These are phyloP conservation scores for Scophthalmus maximus DNA, from an alignment of 2,113 vertebrate genomes.

Conservation along the genomic window DNA sequence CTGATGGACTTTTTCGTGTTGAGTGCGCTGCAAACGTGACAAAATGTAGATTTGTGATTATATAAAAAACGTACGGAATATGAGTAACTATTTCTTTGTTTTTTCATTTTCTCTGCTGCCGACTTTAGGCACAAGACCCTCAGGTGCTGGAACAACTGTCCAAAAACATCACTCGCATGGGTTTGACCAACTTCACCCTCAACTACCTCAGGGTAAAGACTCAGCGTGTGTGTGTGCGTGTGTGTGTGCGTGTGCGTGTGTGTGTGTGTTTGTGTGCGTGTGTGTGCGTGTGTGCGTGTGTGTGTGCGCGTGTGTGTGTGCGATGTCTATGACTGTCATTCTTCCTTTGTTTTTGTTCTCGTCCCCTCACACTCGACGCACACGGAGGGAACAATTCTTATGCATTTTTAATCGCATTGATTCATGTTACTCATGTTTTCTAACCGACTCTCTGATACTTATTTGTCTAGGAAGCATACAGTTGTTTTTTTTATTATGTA, in stretches of 20 bases:
- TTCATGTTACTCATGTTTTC: slow-evolving; percentile 30
- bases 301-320: background rate
- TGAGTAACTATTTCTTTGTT: background rate
- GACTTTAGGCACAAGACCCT: slow-evolving; percentile 96
- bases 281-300: slow-evolving; percentile 2
- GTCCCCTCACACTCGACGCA: slow-evolving; percentile 32
- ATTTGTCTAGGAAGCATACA: too few relatives aligned
- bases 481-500: slow-evolving; percentile 10
- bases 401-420: slow-evolving; percentile 30
- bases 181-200: slow-evolving; percentile 99
- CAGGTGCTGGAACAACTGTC: slow-evolving; percentile 99
- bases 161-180: slow-evolving; percentile 99
- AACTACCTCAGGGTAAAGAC: slow-evolving; percentile 99
- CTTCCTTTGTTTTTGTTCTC: slow-evolving; percentile 44
- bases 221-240: slow-evolving; percentile 7
- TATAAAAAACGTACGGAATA: background rate
- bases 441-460: background rate
- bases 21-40: slow-evolving; percentile 28
- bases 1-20: slow-evolving; percentile 38
- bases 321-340: slow-evolving; percentile 30
- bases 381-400: slow-evolving; percentile 23
- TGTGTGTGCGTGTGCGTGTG: slow-evolving; percentile 5
- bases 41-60: background rate
- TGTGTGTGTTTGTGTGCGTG: slow-evolving; percentile 26
- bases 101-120: slow-evolving; percentile 36